Percentiles rank a stretch among this genome's conserved stretches.
These are phyloP conservation scores for Poeciliopsis presidionis DNA, from an alignment of 2,797 vertebrate species.

Conservation along the genomic window DNA sequence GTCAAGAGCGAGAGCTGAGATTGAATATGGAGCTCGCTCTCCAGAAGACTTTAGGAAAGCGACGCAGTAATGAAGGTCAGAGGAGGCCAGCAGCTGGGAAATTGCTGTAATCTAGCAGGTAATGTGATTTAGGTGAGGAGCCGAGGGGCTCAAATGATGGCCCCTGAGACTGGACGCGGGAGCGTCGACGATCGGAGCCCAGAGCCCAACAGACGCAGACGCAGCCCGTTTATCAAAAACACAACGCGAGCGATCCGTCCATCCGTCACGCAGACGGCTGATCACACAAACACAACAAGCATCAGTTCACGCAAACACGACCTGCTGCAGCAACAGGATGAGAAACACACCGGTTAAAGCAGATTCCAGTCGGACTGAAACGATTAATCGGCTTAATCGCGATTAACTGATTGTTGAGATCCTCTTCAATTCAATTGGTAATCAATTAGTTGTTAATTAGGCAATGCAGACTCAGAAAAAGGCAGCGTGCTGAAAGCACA, in stretches of 20 bases:
- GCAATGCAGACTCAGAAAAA: too few species aligned
- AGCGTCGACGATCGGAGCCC: conserved; percentile 9
- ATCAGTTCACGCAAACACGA: background rate
- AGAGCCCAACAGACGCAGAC: background rate
- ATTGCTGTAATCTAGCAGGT: conserved; percentile 74
- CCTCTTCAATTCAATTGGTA: too few species aligned
- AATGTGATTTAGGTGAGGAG: conserved; percentile 72
- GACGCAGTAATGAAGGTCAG: conserved; percentile 68
- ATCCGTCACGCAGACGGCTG: background rate
- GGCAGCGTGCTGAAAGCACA: too few species aligned
- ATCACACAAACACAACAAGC: background rate
- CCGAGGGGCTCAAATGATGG: conserved; percentile 56
- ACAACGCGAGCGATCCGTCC: background rate
- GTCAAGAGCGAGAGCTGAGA: conserved; percentile 60
- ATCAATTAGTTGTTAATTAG: too few species aligned
- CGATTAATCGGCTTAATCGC: too few species aligned
- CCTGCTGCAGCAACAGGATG: background rate
- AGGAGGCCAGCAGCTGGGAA: conserved; percentile 72
- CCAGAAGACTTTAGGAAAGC: conserved; percentile 47
- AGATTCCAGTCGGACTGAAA: background rate
- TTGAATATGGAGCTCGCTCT: conserved; percentile 46
- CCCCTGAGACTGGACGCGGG: conserved; percentile 28
- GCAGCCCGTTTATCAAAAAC: too few species aligned
- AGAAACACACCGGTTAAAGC: background rate
- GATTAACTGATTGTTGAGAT: too few species aligned